phyloP scores from a whole-genome alignment of 2,113 vertebrate species.

The Nycticorax nycticorax region DNA sequence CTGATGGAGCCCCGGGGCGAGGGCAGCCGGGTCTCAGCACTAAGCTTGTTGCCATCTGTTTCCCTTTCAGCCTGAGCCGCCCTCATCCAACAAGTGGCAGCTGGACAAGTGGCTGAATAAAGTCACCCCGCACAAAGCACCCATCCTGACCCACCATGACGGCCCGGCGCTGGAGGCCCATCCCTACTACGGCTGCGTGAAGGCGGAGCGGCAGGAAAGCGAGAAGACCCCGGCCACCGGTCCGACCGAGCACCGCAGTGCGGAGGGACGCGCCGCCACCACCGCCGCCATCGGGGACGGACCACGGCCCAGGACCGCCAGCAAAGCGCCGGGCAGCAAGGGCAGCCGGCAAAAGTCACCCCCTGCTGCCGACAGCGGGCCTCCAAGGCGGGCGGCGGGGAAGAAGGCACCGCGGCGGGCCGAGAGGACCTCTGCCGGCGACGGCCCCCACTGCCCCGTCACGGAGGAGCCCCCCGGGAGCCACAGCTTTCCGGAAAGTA shows the following conservation, averaged over 20 bases:
- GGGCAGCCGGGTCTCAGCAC: neutral
- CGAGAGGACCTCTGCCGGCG: constrained; percentile 59
- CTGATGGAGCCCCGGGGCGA: accelerated
- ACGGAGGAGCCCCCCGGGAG: constrained; percentile 54
- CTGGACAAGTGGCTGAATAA: constrained; percentile 96
- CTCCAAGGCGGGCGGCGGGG: constrained; percentile 43
- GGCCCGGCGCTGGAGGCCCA: constrained; percentile 54
- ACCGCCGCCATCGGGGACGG: constrained; percentile 68
- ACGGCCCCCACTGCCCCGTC: constrained; percentile 45
- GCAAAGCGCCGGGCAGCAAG: constrained; percentile 77
- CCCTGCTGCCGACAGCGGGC: constrained; percentile 67
- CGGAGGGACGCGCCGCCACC: constrained; percentile 60
- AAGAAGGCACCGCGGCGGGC: constrained; percentile 73
- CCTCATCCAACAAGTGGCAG: constrained; percentile 91
- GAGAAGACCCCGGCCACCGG: constrained; percentile 73
- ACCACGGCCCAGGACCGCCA: constrained; percentile 72
- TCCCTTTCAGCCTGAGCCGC: constrained; percentile 78
- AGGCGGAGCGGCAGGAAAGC: constrained; percentile 60
- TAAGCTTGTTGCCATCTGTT: constrained; percentile 18
- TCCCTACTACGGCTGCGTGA: constrained; percentile 59
- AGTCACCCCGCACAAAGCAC: constrained; percentile 82
- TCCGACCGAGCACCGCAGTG: constrained; percentile 72
- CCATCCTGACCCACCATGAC: constrained; percentile 76
- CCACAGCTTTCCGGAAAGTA: constrained; percentile 49
- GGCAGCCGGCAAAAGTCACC: constrained; percentile 78